Evolutionary conservation across 2,888 invertebrate species (phyloP).

Genomic region (Chouioia cunea): DNA sequence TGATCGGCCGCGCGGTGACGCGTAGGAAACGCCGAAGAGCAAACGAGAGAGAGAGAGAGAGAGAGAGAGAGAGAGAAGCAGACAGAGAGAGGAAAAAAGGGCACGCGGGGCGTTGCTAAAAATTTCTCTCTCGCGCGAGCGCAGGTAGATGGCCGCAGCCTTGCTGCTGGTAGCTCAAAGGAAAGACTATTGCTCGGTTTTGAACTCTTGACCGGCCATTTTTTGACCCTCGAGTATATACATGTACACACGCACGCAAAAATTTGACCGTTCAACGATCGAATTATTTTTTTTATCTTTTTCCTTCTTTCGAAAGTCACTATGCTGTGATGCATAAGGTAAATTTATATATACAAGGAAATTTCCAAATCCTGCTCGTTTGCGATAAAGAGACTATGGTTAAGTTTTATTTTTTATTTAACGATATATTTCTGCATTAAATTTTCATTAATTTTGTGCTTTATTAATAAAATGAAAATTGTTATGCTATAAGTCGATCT

Average conservation of each 20-base stretch:
- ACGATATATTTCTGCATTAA: too few species aligned
- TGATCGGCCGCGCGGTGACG: conserved; percentile 60
- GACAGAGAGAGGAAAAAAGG: conserved; percentile 62
- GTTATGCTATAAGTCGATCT: too few species aligned
- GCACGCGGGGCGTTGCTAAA: conserved; percentile 60
- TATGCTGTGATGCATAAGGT: too few species aligned
- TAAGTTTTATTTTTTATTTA: too few species aligned
- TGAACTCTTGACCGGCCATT: conserved; percentile 25
- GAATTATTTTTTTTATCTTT: conserved; percentile 12
- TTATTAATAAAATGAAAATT: too few species aligned
- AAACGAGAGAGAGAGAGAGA: too few species aligned
- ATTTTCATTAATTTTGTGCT: too few species aligned
- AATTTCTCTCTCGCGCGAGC: conserved; percentile 50
- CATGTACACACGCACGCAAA: not conserved
- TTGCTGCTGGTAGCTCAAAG: not conserved
- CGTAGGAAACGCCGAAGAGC: conserved; percentile 5
- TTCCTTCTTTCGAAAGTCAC: too few species aligned
- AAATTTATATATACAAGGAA: too few species aligned
- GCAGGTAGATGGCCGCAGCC: conserved; percentile 26
- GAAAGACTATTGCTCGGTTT: conserved; percentile 1
- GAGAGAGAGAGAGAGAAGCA: conserved; percentile 47
- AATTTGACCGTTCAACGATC: conserved; percentile 8
- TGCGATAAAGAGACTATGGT: too few species aligned
- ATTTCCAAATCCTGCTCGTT: too few species aligned
- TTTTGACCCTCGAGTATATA: not conserved